phyloP scores from a whole-genome alignment of 2,113 vertebrate species.

The Tenrec ecaudatus region DNA sequence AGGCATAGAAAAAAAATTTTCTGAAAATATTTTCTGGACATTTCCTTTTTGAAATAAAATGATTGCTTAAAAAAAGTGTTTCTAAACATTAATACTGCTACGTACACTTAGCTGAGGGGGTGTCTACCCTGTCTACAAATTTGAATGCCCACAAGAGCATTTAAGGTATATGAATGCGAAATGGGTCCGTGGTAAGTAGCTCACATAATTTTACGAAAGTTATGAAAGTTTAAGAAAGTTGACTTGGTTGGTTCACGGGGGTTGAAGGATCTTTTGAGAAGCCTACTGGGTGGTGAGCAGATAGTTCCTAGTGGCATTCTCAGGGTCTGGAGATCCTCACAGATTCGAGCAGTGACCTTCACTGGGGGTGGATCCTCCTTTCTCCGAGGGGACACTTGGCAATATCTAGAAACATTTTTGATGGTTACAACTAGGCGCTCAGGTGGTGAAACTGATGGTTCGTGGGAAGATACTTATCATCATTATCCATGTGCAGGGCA shows the following conservation, averaged over 20 bases:
- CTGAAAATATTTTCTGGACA: constrained; percentile 8
- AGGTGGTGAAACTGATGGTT: neutral
- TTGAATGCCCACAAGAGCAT: neutral
- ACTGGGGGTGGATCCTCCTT: neutral
- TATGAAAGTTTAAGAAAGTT: neutral
- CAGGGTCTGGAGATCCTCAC: neutral
- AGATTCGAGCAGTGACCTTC: neutral
- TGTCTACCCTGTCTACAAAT: neutral
- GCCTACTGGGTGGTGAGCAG: too few relatives aligned
- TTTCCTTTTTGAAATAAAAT: constrained; percentile 71
- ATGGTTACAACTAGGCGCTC: neutral
- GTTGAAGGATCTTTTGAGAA: neutral
- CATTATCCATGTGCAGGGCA: neutral
- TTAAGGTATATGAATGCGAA: neutral
- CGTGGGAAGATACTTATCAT: too few relatives aligned
- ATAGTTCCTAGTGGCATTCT: neutral
- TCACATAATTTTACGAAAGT: neutral
- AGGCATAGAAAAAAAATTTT: neutral
- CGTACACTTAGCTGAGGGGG: neutral
- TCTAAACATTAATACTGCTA: neutral
- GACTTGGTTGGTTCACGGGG: neutral
- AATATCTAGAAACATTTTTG: neutral
- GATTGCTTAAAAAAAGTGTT: neutral
- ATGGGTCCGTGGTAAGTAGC: neutral
- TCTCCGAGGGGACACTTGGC: neutral